A percentile compares a stretch with the other conserved stretches of the same genome.
phyloP scores from a whole-genome alignment of 1,140 invertebrate species.

The Anastrepha obliqua region DNA sequence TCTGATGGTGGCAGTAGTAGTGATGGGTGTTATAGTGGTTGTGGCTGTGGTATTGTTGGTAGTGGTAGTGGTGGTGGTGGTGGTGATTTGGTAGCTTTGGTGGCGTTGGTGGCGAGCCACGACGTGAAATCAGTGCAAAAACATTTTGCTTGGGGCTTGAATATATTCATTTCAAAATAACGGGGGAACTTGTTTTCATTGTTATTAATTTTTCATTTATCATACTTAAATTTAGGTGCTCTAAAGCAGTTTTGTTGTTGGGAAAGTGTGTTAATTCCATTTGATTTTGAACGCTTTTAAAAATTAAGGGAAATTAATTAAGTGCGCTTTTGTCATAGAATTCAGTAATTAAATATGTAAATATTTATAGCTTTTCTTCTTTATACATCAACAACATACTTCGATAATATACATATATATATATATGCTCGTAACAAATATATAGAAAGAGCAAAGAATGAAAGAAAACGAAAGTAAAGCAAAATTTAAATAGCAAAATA shows the following conservation, averaged over 20 bases:
- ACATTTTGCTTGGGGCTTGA: conserved; percentile 28
- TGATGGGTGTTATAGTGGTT: not conserved
- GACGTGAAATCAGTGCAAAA: conserved; percentile 24
- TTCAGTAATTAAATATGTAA: conserved; percentile 11
- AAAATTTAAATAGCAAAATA: not conserved
- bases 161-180: conserved; percentile 37
- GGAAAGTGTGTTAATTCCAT: conserved; percentile 25
- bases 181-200: not conserved
- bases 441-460: conserved; percentile 26
- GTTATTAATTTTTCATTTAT: not conserved
- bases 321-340: conserved; percentile 54
- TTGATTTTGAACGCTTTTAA: not conserved
- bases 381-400: conserved; percentile 35
- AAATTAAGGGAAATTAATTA: conserved; percentile 26
- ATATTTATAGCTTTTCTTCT: not conserved
- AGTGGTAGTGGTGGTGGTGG: conserved; percentile 12
- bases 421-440: not conserved
- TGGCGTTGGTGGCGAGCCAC: conserved; percentile 20
- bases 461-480: not conserved
- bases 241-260: conserved; percentile 47
- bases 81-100: not conserved
- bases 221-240: conserved; percentile 34
- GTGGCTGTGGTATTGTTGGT: not conserved
- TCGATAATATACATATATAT: not conserved
- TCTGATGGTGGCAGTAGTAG: not conserved